Evolutionary conservation across 2,113 vertebrate species (phyloP).

Genomic region (Mustela nigripes): DNA sequence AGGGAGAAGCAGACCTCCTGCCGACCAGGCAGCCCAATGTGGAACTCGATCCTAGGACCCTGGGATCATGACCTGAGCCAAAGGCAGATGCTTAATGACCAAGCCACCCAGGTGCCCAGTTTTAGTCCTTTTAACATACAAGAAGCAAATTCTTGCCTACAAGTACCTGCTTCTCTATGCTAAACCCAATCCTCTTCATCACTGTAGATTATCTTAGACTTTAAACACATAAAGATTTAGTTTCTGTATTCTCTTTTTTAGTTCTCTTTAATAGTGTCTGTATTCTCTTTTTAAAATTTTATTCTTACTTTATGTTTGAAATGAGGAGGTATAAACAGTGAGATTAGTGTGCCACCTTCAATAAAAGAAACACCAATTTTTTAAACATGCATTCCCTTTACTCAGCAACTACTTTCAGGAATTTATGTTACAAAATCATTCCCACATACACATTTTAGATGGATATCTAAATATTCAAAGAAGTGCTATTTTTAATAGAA

Average conservation of each 20-base stretch:
- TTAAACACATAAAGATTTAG: not conserved
- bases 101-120: not conserved
- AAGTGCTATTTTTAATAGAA: not conserved
- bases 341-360: not conserved
- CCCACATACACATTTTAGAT: not conserved
- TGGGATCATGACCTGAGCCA: too few relatives aligned
- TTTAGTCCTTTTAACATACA: constrained; percentile 27
- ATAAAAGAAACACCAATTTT: not conserved
- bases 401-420: not conserved
- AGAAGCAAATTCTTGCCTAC: not conserved
- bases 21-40: too few relatives aligned
- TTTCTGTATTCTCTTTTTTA: not conserved
- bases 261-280: not conserved
- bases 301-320: not conserved
- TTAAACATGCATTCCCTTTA: not conserved
- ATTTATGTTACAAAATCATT: constrained; percentile 17
- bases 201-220: not conserved
- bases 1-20: too few relatives aligned
- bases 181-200: not conserved
- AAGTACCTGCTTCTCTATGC: not conserved
- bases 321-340: not conserved
- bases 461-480: not conserved
- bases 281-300: not conserved
- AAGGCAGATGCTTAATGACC: too few relatives aligned
- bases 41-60: too few relatives aligned